A percentile compares a stretch with the other conserved stretches of the same genome.
Conservation (phyloP, 2,888 invertebrate species). For the Callyntrura sp. region DNA sequence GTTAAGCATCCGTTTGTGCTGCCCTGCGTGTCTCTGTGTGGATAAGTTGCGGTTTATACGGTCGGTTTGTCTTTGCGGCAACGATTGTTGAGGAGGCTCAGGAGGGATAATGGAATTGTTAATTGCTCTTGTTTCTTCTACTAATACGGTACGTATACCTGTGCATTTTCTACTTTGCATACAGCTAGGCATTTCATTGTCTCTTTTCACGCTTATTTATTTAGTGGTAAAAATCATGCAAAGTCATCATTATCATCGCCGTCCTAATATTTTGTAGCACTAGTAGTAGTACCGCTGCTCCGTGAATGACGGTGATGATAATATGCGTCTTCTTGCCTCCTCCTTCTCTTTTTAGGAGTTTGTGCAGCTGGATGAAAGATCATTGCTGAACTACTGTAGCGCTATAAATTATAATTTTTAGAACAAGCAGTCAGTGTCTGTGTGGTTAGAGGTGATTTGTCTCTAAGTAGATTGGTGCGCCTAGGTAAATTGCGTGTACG, state of each 20-base stretch:
- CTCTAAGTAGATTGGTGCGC: too few species aligned
- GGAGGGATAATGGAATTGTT: conserved; percentile 56
- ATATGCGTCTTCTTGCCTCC: conserved; percentile 27
- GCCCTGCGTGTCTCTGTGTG: too few species aligned
- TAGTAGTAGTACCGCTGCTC: too few species aligned
- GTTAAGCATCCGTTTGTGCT: too few species aligned
- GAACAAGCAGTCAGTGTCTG: too few species aligned
- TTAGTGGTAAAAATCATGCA: conserved; percentile 26
- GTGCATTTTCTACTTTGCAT: neutral
- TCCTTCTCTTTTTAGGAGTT: too few species aligned
- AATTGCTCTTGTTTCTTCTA: conserved; percentile 40
- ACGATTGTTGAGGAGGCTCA: conserved; percentile 49
- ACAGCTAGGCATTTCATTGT: neutral
- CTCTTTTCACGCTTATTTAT: neutral
- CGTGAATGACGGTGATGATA: too few species aligned
- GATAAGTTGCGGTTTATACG: conserved; percentile 48
- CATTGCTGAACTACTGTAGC: neutral
- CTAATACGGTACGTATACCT: conserved; percentile 37
- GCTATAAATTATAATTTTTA: neutral
- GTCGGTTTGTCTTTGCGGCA: conserved; percentile 49
- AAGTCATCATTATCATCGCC: conserved; percentile 29
- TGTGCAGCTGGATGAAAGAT: neutral
- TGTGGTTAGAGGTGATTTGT: too few species aligned
- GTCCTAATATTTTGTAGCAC: too few species aligned
- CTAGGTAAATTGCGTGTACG: too few species aligned